Base-by-base conservation (phyloP, 1,140 invertebrate genomes). In the Drosophila ogumai region DNA sequence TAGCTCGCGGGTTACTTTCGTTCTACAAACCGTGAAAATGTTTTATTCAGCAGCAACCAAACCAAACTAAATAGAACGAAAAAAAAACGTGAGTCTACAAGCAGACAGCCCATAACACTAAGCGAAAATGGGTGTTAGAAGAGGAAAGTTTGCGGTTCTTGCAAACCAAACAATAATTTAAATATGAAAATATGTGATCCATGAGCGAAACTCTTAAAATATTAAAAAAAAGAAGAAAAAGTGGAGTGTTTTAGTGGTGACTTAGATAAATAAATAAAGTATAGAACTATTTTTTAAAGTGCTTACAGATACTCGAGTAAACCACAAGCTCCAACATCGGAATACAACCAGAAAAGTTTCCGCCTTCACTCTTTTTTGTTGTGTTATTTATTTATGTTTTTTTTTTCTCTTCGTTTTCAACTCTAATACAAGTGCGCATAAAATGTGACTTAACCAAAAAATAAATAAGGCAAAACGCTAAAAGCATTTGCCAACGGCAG, bases 21-120 rank as follows among this genome's bases (percentile, higher is more conserved):
- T 71, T 82, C 86, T 80, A 85, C 85, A 90, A 90, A 80, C 85
- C 86, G 86, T 90, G 85, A 90, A 90, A 90, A 90, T 90, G 85
- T 90, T 90, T 90, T 90, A 90, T 90, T 90, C 86, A 90, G 80
- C 85, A 77, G 85, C 86, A 74, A 81, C 81, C 68, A 85, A 90
- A 90, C 85, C 85, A 81, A 90, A 90, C 85, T 90, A 90, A 90
- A 90, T 90, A 90, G 85, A 81, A 90, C 81, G 82, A 88, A 55
- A 84, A 87, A 66, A 66, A 88, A 90, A 73, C 80, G 74, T 81
- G 55, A 76, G 75, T 85, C 69, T 75, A 85, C 77, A 75, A 76
- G 46, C 66, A 76, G 69, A 46, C 66, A 71, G 52, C 59, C 46
- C 49, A 41, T n/a, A 12, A 38, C 56, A 63, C 59, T 38, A 17